Evolutionary conservation across 2,888 invertebrate species (phyloP), one percentile per base, ranked within the genome.

Genomic region (Agrotis exclamationis): DNA sequence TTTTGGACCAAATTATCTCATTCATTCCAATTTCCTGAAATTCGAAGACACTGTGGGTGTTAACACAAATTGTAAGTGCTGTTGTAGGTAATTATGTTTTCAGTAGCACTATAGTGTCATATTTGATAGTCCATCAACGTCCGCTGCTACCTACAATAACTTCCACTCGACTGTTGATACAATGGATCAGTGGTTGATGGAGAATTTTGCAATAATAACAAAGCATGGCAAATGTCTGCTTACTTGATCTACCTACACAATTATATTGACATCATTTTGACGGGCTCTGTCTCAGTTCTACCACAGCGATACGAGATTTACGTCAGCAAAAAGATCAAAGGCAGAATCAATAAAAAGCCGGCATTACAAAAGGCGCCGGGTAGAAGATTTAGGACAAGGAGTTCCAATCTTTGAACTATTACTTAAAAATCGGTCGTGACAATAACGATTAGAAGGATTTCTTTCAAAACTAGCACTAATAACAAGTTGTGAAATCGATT

Each of bases 401-500:
- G 3, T 28, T 68, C 18, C 6, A 44, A 71, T 47, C 22, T 70
- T 22, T 7, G 7, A 39, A 33, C 4, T 65, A 24, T 39, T 22
- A 18, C 14, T n/a, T 22, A 18, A 28, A 47, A 70, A 14, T 24
- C 47, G 18, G 22, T 45, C 50, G 44, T 69, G 45, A 50, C 70
- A 57, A 18, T 51, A 45, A 50, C 13, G 33, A 33, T 70, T 24
- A n/a, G 54, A 20, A 54, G n/a, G 54, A 71, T 69, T 24, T 33
- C 6, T 56, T 45, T 20, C 22, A 45, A 69, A 76, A 39, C 44
- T 28, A 57, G 20, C 13, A 50, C 24, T 18, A 77, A 50, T 69
- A 56, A 20, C 18, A 33, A 45, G 28, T 68, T n/a, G 16, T n/a
- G n/a, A 71, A 56, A 57, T 48, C 11, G 22, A 69, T 76, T 76